Evolutionary conservation across 1,140 invertebrate species (phyloP).

Genomic region (Lithobius niger): DNA sequence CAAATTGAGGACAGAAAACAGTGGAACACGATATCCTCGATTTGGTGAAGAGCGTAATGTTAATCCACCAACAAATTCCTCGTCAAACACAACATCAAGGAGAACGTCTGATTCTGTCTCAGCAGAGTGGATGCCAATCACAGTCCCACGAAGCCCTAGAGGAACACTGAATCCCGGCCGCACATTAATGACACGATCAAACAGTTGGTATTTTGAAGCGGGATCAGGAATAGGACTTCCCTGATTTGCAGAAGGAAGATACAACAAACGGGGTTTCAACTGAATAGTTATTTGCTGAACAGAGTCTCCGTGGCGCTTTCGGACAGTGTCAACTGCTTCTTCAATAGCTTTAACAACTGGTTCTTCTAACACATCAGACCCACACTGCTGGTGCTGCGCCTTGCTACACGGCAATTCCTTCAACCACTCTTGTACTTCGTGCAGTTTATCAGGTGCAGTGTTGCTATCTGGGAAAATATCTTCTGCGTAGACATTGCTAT

Average conservation of each 20-base stretch:
- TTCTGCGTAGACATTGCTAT: conserved; percentile 24
- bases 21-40: conserved; percentile 39
- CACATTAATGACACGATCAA: conserved; percentile 70
- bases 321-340: conserved; percentile 6
- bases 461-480: conserved; percentile 23
- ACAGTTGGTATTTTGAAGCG: conserved; percentile 46
- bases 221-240: conserved; percentile 47
- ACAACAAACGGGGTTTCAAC: not conserved
- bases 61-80: conserved; percentile 52
- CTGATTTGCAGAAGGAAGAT: conserved; percentile 26
- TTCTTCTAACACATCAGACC: conserved; percentile 50
- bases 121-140: conserved; percentile 44
- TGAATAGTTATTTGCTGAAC: not conserved
- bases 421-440: conserved; percentile 52
- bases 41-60: conserved; percentile 32
- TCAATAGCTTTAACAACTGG: conserved; percentile 46
- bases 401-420: conserved; percentile 47
- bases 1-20: conserved; percentile 45
- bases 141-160: conserved; percentile 61
- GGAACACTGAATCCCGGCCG: conserved; percentile 59
- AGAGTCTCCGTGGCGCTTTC: not conserved
- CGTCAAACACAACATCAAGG: conserved; percentile 64
- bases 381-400: conserved; percentile 46
- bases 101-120: conserved; percentile 37
- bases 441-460: conserved; percentile 36